Evolutionary conservation across 2,888 invertebrate species (phyloP).

Genomic region (Polylopha cassiicola): DNA sequence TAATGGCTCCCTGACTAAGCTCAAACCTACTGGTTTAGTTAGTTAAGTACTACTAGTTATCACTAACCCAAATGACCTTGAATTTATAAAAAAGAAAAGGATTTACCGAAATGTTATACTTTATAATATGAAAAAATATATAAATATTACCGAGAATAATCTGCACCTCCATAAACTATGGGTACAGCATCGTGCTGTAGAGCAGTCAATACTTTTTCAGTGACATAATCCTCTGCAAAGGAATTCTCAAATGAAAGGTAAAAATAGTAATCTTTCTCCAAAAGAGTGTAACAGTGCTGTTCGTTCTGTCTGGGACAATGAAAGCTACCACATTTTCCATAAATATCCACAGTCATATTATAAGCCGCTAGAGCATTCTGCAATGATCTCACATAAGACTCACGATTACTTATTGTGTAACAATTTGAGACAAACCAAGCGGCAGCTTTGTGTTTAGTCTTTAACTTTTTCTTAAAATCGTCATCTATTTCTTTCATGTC

Average conservation of each 20-base stretch:
- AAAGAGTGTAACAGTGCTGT: slow-evolving; percentile 30
- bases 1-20: no score
- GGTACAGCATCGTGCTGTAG: slow-evolving; percentile 77
- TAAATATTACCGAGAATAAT: no score
- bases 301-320: slow-evolving; percentile 31
- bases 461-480: slow-evolving; percentile 30
- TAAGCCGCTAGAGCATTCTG: slow-evolving; percentile 30
- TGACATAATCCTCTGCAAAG: slow-evolving; percentile 46
- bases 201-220: slow-evolving; percentile 47
- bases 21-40: no score
- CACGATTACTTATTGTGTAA: slow-evolving; percentile 31
- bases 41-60: no score
- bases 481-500: slow-evolving; percentile 41
- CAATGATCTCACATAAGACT: slow-evolving; percentile 28
- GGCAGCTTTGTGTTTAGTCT: slow-evolving; percentile 37
- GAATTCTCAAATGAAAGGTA: slow-evolving; percentile 52
- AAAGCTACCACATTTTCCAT: slow-evolving; percentile 39
- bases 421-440: slow-evolving; percentile 49
- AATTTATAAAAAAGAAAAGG: no score
- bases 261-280: slow-evolving; percentile 44
- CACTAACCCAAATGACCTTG: no score
- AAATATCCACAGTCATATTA: slow-evolving; percentile 39
- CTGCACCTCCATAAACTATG: slow-evolving; percentile 80
- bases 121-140: no score
- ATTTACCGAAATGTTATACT: no score